phyloP scores from a whole-genome alignment of 2,797 vertebrate species.

The Clamator glandarius region DNA sequence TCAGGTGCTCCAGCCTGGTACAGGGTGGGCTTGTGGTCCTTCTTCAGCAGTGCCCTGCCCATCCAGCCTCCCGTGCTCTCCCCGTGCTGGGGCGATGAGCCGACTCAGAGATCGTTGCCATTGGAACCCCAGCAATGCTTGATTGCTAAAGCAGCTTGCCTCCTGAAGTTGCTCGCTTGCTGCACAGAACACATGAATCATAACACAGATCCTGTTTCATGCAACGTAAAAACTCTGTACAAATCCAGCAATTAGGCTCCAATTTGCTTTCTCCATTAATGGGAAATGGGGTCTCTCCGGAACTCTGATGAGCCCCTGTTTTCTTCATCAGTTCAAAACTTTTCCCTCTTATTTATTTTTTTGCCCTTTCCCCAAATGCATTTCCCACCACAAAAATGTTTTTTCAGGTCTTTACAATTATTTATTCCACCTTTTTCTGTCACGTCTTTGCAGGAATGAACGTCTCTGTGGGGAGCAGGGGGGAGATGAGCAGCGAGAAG shows the following conservation, averaged over 20 bases:
- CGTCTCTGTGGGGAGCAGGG: neutral
- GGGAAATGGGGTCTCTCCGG: constrained; percentile 9
- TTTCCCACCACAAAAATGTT: neutral
- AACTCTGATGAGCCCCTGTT: neutral
- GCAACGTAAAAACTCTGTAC: neutral
- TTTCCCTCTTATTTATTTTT: constrained; percentile 19
- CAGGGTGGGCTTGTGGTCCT: neutral
- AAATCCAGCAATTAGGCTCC: constrained; percentile 65
- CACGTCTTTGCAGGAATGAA: constrained; percentile 2
- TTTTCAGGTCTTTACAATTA: constrained; percentile 20
- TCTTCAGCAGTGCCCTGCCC: neutral
- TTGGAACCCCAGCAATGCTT: neutral
- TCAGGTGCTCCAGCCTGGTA: fast-evolving
- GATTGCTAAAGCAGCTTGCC: constrained; percentile 33
- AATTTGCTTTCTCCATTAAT: constrained; percentile 63
- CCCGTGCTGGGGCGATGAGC: fast-evolving
- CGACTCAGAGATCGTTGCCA: neutral
- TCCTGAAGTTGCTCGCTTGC: neutral
- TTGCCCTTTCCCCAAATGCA: neutral
- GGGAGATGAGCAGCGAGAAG: neutral
- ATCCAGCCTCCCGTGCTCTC: neutral
- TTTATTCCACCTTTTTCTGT: constrained; percentile 46
- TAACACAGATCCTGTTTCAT: constrained; percentile 44
- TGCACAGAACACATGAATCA: neutral
- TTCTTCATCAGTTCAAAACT: constrained; percentile 49